phyloP scores from a whole-genome alignment of 1,140 invertebrate genomes.

The Philaenus spumarius region DNA sequence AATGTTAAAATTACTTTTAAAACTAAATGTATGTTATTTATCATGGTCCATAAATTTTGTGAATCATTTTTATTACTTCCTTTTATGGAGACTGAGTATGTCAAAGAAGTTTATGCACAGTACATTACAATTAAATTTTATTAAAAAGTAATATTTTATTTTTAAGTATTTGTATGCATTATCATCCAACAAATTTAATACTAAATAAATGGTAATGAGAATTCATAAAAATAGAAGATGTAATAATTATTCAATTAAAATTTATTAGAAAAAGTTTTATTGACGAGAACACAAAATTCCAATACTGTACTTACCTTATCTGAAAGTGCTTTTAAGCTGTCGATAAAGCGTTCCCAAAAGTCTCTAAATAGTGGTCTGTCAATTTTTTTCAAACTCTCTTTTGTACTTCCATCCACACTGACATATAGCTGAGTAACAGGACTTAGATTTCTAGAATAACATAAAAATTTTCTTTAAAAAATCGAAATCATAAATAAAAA shows the following conservation, averaged over 20 bases:
- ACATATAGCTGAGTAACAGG: conserved; percentile 61
- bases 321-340: conserved; percentile 47
- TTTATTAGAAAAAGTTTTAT: neutral
- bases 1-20: neutral
- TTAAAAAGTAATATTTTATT: too few relatives aligned
- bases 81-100: too few relatives aligned
- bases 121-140: too few relatives aligned
- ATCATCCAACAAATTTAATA: too few relatives aligned
- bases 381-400: conserved; percentile 58
- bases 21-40: too few relatives aligned
- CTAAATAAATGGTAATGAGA: neutral
- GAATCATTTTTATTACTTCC: too few relatives aligned
- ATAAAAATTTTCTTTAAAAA: neutral
- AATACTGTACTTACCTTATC: conserved; percentile 39
- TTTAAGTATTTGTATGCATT: too few relatives aligned
- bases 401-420: conserved; percentile 55
- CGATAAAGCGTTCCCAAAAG: conserved; percentile 55
- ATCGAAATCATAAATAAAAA: too few relatives aligned
- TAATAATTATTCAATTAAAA: neutral
- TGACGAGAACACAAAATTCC: conserved; percentile 11
- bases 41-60: too few relatives aligned
- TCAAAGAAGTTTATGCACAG: too few relatives aligned
- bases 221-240: neutral
- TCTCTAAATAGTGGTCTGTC: conserved; percentile 56
- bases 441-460: conserved; percentile 39